These are phyloP conservation scores for Eudemis profundana DNA, from an alignment of 2,888 invertebrate species.

Conservation along the genomic window DNA sequence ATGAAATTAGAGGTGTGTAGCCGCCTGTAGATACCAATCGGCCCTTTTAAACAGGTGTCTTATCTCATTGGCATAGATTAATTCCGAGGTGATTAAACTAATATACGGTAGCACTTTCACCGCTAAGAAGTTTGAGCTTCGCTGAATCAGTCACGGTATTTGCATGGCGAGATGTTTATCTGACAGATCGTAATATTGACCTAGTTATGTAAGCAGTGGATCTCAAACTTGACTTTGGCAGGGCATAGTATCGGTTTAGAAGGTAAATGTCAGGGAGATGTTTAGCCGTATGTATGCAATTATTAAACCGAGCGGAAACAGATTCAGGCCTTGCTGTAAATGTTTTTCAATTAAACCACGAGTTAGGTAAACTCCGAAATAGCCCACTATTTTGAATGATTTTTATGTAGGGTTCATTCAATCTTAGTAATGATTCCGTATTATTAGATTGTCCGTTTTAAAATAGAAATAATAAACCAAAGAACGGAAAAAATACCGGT, in stretches of 20 bases:
- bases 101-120: constrained; percentile 36
- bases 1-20: constrained; percentile 25
- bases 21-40: constrained; percentile 19
- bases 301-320: no score
- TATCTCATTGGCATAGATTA: constrained; percentile 30
- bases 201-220: constrained; percentile 51
- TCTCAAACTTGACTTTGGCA: constrained; percentile 42
- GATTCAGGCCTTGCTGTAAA: no score
- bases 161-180: constrained; percentile 39
- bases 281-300: background rate
- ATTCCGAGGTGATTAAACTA: constrained; percentile 32
- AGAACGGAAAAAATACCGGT: no score
- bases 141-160: constrained; percentile 42
- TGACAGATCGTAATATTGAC: constrained; percentile 57
- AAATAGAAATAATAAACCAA: no score
- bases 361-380: no score
- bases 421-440: no score
- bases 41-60: constrained; percentile 28
- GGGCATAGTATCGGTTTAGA: constrained; percentile 3
- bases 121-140: constrained; percentile 22
- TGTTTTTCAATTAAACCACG: no score
- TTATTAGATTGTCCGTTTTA: no score
- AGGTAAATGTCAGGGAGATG: constrained; percentile 17
- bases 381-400: no score
- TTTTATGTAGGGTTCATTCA: no score